Base-by-base conservation (phyloP, 2,113 vertebrate genomes). In the Lampris megalopsis region DNA sequence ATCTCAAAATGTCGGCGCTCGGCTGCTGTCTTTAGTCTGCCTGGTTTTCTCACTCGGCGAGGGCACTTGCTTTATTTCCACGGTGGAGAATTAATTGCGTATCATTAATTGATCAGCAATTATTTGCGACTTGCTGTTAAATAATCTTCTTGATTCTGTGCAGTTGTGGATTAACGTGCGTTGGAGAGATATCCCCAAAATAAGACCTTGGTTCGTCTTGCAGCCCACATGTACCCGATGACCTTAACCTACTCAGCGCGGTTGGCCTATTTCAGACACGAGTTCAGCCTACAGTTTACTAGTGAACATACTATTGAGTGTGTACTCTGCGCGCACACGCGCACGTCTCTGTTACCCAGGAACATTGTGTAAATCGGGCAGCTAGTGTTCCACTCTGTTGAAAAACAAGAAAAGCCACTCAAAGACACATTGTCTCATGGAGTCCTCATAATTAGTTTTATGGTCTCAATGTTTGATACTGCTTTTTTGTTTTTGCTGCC, bases 381-480 rank as follows among this genome's bases (percentile, higher is more conserved):
- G 48, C 36, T 45, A 9, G 38, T 40, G 64, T 54, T 63, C 9
- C 61, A 42, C 40, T 13, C 11, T 13, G 8, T 13, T 67, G 6
- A 42, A 37, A 43, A 40, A 37, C 38, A 53, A 68, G 43, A 38
- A n/a, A 10, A 24, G 7, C 63, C 37, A n/a, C 6, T 37, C 8
- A 43, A 42, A 53, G 47, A 68, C 48, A 68, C 65, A 57, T 69
- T 38, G 60, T 53, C 41, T 75, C 66, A 75, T 79, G 60, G 75
- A 67, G 45, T 47, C 36, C 61, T 56, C 61, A 68, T 58, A 57
- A 53, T 57, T 68, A 47, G 45, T 43, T 59, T 49, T 38, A 69
- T 40, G 7, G 43, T 5, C 7, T 45, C 43, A 45, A 4, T 45
- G 43, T 7, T 5, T 45, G 4, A 45, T 45, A 45, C 43, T 45